Evolutionary conservation across 2,797 vertebrate genomes (phyloP), one percentile per base, ranked within the genome.

Genomic region (Leptatherina wallacei): DNA sequence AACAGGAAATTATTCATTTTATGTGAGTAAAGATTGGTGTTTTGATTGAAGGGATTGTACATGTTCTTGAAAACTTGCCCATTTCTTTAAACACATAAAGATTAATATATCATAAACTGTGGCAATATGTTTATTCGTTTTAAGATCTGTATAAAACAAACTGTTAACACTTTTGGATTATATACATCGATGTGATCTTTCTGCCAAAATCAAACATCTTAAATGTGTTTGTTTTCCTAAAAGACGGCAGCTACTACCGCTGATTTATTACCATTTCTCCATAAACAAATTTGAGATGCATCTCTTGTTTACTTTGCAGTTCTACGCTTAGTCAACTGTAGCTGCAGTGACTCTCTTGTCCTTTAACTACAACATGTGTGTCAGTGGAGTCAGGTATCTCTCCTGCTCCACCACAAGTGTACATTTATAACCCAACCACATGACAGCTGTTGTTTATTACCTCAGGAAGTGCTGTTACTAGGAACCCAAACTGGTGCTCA

Each of bases 341-440:
- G 74, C 63, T 42, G 65, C 64, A 51, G 69, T 60, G 65, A 78
- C 68, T 60, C 66, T 29, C 32, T 29, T 42, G 44, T 81, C 68
- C 27, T 73, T 56, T 62, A 74, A 70, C 68, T 47, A 27, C 65
- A 65, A 73, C 72, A 80, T 90, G 70, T 82, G 80, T 81, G 89
- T 91, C 86, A 85, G 60, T 27, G 83, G 90, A 85, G 82, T 92
- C 89, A 64, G 75, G 85, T 93, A 65, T 89, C 90, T 66, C 24
- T 82, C 49, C 74, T 38, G 49, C 80, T 73, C 35, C 65, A 66
- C 72, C 71, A 85, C 76, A 70, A 85, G 82, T 33, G 29, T 57
- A 74, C 86, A 89, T 91, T 92, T 88, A 90, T 90, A 92, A 83
- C 91, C 78, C 33, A 0, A 54, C 62, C 69, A 73, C 71, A 78